Evolutionary conservation across 1,140 invertebrate genomes (phyloP).

Genomic region (Vollenhovia emeryi): DNA sequence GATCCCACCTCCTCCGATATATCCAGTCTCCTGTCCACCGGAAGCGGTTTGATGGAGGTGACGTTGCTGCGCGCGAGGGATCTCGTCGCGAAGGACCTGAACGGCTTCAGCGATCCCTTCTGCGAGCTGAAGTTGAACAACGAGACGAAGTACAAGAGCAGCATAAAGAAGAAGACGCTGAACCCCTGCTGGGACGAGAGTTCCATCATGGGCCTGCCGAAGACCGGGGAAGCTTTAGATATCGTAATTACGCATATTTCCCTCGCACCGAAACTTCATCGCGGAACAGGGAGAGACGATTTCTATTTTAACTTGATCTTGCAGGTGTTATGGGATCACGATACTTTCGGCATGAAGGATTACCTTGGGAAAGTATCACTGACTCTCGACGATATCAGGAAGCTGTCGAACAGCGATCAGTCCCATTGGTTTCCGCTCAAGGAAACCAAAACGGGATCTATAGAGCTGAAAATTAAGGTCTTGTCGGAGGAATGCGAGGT

Average conservation of each 20-base stretch:
- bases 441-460: slow-evolving; percentile 82
- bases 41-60: slow-evolving; percentile 83
- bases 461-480: slow-evolving; percentile 83
- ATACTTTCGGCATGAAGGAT: slow-evolving; percentile 86
- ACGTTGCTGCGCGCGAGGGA: slow-evolving; percentile 81
- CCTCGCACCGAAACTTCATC: neutral
- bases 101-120: slow-evolving; percentile 87
- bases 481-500: slow-evolving; percentile 82
- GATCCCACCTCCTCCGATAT: slow-evolving; percentile 80
- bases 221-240: slow-evolving; percentile 82
- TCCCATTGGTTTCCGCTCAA: slow-evolving; percentile 82
- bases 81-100: slow-evolving; percentile 83
- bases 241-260: slow-evolving; percentile 80
- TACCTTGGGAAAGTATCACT: slow-evolving; percentile 86
- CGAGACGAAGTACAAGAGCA: slow-evolving; percentile 86
- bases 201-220: slow-evolving; percentile 85
- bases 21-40: slow-evolving; percentile 81
- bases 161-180: slow-evolving; percentile 87
- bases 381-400: slow-evolving; percentile 84
- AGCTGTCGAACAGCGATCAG: slow-evolving; percentile 80
- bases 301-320: slow-evolving; percentile 8
- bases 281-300: slow-evolving; percentile 8
- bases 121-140: slow-evolving; percentile 85
- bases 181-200: slow-evolving; percentile 87
- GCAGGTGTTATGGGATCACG: slow-evolving; percentile 86